Evolutionary conservation across 2,888 invertebrate species (phyloP), one percentile per base, ranked within the genome.

Genomic region (Diachrysia chrysitis): DNA sequence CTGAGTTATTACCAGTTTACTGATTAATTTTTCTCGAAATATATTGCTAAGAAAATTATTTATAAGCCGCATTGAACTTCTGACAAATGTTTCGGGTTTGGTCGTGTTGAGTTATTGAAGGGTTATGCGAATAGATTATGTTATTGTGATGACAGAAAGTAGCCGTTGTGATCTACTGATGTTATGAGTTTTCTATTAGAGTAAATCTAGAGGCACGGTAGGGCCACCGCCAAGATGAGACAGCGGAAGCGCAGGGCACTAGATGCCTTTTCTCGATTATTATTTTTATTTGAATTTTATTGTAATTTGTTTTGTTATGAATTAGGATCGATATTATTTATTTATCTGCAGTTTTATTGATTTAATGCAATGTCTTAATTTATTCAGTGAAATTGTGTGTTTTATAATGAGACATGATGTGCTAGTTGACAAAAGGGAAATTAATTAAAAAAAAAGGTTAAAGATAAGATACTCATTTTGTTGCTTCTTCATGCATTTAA

Each of bases 1-100:
- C 82, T 87, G 89, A 93, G 85, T 91, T 92, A 92, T 89, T 79
- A 84, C 87, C 80, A 83, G 87, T 85, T 88, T 86, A 86, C 87
- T 90, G 91, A 90, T 89, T 87, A 89, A 83, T 88, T 87, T 86
- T 88, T 87, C 83, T 81, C 76, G 78, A 85, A 83, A 86, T 83
- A 85, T 86, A 77, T 73, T 80, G 74, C 81, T 69, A 67, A 74
- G 79, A 74, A 79, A 79, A 79, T 70, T 81, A 81, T 85, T 69
- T 55, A 48, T 32, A 32, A 16, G 23, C 64, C 55, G 29, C 62
- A 57, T 68, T 57, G 56, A 63, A 58, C 37, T 68, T 14, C 48
- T 69, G 58, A 62, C 58, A 68, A 64, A 78, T 64, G 21, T 17
- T 63, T n/a, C n/a, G 19, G 53, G 29, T 37, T 64, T 17, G 48